These are phyloP conservation scores for Ganaspis sp. DNA, from an alignment of 1,140 invertebrate genomes.

Conservation along the genomic window DNA sequence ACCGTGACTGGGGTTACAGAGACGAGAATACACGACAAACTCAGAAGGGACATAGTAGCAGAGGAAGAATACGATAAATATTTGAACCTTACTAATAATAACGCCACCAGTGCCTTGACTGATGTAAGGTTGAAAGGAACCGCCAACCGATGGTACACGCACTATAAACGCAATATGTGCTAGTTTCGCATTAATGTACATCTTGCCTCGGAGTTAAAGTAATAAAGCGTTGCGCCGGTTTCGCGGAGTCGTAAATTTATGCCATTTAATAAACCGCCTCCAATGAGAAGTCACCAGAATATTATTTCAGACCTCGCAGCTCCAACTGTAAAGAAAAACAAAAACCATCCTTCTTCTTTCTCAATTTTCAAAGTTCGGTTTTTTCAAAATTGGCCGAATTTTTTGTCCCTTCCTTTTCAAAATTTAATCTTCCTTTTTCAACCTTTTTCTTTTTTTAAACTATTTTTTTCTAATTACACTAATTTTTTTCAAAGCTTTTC, in stretches of 20 bases:
- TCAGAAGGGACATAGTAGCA: constrained; percentile 3
- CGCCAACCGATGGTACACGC: constrained; percentile 20
- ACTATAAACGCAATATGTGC: neutral
- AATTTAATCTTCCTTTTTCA: too few species aligned
- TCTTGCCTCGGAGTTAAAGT: constrained; percentile 26
- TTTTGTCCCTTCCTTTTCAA: too few species aligned
- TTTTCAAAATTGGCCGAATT: too few species aligned
- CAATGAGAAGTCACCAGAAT: constrained; percentile 28
- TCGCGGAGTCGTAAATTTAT: constrained; percentile 27
- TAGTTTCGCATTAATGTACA: constrained; percentile 21
- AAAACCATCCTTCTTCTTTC: neutral
- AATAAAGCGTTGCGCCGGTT: constrained; percentile 24
- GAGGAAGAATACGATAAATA: constrained; percentile 67
- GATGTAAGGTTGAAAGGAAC: constrained; percentile 19
- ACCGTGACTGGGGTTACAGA: neutral
- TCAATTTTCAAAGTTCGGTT: too few species aligned
- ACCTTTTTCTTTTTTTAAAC: too few species aligned
- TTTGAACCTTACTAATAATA: constrained; percentile 72
- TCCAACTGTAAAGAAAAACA: neutral
- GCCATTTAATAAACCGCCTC: constrained; percentile 28
- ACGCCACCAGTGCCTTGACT: constrained; percentile 43
- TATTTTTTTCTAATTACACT: too few species aligned
- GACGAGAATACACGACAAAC: neutral
- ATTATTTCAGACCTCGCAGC: neutral
- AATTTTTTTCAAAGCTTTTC: too few species aligned